phyloP scores from a whole-genome alignment of 2,113 vertebrate species.

The Lepus timidus region DNA sequence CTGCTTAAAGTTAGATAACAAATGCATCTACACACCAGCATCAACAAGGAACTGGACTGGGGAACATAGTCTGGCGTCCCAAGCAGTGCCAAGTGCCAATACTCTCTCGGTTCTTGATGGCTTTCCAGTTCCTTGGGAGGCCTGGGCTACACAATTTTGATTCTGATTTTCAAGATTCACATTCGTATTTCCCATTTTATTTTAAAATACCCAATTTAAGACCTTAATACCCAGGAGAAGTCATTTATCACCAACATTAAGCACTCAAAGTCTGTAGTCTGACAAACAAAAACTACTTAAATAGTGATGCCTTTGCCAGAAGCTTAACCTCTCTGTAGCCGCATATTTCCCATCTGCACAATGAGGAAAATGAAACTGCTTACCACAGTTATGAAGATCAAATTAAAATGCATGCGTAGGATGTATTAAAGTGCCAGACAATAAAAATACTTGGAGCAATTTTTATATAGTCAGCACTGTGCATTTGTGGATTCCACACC shows the following conservation, averaged over 20 bases:
- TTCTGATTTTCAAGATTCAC: constrained; percentile 21
- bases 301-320: neutral
- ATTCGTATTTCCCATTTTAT: neutral
- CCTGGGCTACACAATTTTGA: neutral
- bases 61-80: too few species aligned
- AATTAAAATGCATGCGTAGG: neutral
- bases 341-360: constrained; percentile 20
- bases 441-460: neutral
- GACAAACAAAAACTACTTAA: neutral
- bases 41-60: too few species aligned
- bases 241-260: neutral
- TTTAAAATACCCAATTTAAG: constrained; percentile 26
- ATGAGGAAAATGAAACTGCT: constrained; percentile 10
- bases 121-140: neutral
- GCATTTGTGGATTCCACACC: too few species aligned
- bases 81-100: too few species aligned
- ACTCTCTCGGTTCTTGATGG: neutral
- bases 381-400: constrained; percentile 16
- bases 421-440: neutral
- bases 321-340: neutral
- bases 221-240: neutral
- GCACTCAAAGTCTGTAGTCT: neutral
- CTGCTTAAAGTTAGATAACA: neutral
- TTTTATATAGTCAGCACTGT: too few species aligned
- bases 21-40: neutral